Base-by-base conservation (phyloP, 1,140 invertebrate species). In the Aphis gossypii region DNA sequence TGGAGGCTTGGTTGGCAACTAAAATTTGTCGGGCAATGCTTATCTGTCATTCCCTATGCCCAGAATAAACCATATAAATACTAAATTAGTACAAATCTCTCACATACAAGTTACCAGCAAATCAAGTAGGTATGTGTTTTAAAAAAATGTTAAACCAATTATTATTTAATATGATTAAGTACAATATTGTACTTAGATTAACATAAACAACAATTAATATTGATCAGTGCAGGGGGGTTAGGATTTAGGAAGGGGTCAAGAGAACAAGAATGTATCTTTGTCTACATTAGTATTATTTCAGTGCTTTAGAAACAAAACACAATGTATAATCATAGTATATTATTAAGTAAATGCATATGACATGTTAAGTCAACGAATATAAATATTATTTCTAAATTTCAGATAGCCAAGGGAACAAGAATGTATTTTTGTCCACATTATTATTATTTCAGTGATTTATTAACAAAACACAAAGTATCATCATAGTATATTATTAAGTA, bases 401-500 rank as follows among this genome's bases (percentile, higher is more conserved):
- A 92, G 90, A 90, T 90, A 92, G 90, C 68, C 90, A 82, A 92
- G 90, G 44, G 90, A 92, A 92, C 90, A 82, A 91, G 9, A 8
- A 44, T 82, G 90, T 83, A 92, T 92, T 48, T 48, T 92, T 82
- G 68, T 92, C 90, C n/a, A 92, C 90, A 92, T 23, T 5, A 38
- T 35, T 88, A 18, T 11, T 25, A 44, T 35, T 89, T 82, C 90
- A 35, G 90, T 44, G 82, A 30, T 90, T 68, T 14, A 90, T 44
- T 20, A 21, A 44, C 20, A 90, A 90, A 90, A 90, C 90, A 91
- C 44, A 91, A 68, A 35, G 46, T 90, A 68, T 90, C 56, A 68
- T 90, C 56, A n/a, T n/a, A n/a, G n/a, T n/a, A n/a, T n/a, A n/a
- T n/a, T n/a, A n/a, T 25, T 6, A 60, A 25, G 1, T 60, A 60